These are phyloP conservation scores for Polylopha cassiicola DNA, from an alignment of 2,888 invertebrate species.

Conservation along the genomic window DNA sequence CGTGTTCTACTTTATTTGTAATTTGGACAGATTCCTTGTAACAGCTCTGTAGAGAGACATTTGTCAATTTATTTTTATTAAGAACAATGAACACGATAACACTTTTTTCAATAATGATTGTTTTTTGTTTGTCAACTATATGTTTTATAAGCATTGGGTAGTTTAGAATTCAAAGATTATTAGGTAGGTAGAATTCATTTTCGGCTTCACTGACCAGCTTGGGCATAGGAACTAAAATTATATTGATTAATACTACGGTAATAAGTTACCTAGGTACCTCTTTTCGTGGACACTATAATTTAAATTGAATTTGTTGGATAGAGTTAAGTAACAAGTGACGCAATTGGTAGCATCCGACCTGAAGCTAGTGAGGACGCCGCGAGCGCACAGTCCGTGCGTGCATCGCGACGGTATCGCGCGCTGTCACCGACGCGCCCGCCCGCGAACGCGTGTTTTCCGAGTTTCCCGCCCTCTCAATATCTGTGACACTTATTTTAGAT, in stretches of 20 bases:
- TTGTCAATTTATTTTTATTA: too few species aligned
- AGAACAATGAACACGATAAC: too few species aligned
- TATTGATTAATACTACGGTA: too few species aligned
- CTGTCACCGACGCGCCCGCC: slow-evolving; percentile 6
- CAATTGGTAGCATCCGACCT: slow-evolving; percentile 27
- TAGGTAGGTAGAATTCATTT: too few species aligned
- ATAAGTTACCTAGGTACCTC: too few species aligned
- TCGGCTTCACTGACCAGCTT: too few species aligned
- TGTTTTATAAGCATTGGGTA: too few species aligned
- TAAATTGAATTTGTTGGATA: background rate
- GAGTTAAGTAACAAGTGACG: slow-evolving; percentile 35
- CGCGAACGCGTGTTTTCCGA: slow-evolving; percentile 6
- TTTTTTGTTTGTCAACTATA: too few species aligned
- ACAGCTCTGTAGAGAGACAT: too few species aligned
- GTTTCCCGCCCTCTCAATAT: slow-evolving; percentile 11
- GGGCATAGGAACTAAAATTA: too few species aligned
- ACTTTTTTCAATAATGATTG: too few species aligned
- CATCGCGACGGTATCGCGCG: slow-evolving; percentile 21
- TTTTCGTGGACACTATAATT: background rate
- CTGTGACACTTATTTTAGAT: slow-evolving; percentile 12
- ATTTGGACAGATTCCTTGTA: background rate
- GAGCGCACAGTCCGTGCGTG: slow-evolving; percentile 26
- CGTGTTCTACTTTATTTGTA: slow-evolving; percentile 4
- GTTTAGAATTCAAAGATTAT: too few species aligned
- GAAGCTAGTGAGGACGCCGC: slow-evolving; percentile 26